These are phyloP conservation scores for Empis livida DNA, from an alignment of 2,888 invertebrate species.

Conservation along the genomic window DNA sequence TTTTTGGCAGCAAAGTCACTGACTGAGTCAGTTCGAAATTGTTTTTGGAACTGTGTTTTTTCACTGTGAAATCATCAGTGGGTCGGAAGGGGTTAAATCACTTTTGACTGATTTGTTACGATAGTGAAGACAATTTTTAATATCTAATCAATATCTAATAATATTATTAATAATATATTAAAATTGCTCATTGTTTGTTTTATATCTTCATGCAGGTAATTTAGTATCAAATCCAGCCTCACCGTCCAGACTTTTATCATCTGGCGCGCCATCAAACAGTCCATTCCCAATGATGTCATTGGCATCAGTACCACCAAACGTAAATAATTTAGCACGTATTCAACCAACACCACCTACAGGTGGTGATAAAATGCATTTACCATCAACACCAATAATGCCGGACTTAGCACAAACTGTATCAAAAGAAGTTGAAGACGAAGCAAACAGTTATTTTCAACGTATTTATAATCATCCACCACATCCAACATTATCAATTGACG, in stretches of 20 bases:
- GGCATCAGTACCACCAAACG: constrained; percentile 43
- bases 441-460: constrained; percentile 95
- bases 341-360: constrained; percentile 46
- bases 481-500: constrained; percentile 85
- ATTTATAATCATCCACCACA: constrained; percentile 97
- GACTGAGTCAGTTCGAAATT: too few species aligned
- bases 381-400: constrained; percentile 48
- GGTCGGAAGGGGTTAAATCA: too few species aligned
- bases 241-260: constrained; percentile 61
- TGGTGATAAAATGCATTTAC: constrained; percentile 43
- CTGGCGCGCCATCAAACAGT: constrained; percentile 47
- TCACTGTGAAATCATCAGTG: too few species aligned
- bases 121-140: too few species aligned
- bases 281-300: constrained; percentile 67
- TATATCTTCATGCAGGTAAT: constrained; percentile 49
- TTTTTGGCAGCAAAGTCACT: too few species aligned
- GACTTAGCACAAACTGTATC: constrained; percentile 73
- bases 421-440: constrained; percentile 97
- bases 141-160: too few species aligned
- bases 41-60: too few species aligned
- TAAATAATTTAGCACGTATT: constrained; percentile 55
- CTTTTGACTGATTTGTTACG: too few species aligned
- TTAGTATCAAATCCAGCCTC: constrained; percentile 72
- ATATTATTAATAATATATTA: background rate
- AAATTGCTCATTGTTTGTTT: constrained; percentile 25